phyloP scores from a whole-genome alignment of 2,797 vertebrate species.

The Epinephelus awoara region DNA sequence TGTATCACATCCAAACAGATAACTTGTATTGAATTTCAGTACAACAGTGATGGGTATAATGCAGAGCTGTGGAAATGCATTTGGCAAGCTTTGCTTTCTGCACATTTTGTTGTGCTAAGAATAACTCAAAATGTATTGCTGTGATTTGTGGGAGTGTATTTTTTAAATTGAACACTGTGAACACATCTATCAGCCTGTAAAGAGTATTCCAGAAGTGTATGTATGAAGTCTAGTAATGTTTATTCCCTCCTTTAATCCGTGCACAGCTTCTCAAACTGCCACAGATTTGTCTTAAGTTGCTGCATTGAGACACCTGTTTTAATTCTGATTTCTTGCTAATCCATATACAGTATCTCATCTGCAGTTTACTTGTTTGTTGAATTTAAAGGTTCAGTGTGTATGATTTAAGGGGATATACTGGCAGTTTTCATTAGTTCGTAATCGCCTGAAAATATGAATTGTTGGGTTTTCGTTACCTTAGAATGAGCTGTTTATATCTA shows the following conservation, averaged over 20 bases:
- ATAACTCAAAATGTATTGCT: constrained; percentile 58
- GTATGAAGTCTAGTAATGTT: constrained; percentile 40
- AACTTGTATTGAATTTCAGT: constrained; percentile 55
- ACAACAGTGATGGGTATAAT: constrained; percentile 50
- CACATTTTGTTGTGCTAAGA: constrained; percentile 67
- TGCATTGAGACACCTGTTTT: constrained; percentile 14
- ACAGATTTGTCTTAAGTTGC: constrained; percentile 21
- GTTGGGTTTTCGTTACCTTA: no score
- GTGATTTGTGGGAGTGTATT: constrained; percentile 65
- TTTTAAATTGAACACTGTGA: constrained; percentile 73
- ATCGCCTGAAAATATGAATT: no score
- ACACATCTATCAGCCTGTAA: constrained; percentile 55
- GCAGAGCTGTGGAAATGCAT: constrained; percentile 65
- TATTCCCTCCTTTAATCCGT: constrained; percentile 36
- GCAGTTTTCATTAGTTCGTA: no score
- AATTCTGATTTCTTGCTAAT: constrained; percentile 23
- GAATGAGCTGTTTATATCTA: no score
- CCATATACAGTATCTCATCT: not conserved
- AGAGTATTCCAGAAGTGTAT: constrained; percentile 55
- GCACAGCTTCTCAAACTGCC: constrained; percentile 45
- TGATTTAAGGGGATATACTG: no score
- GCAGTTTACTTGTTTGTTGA: constrained; percentile 5
- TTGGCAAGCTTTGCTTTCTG: constrained; percentile 62
- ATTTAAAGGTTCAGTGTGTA: not conserved
- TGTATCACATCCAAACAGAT: constrained; percentile 67